These are phyloP conservation scores for Villa cingulata DNA, from an alignment of 2,888 invertebrate genomes.

Conservation along the genomic window DNA sequence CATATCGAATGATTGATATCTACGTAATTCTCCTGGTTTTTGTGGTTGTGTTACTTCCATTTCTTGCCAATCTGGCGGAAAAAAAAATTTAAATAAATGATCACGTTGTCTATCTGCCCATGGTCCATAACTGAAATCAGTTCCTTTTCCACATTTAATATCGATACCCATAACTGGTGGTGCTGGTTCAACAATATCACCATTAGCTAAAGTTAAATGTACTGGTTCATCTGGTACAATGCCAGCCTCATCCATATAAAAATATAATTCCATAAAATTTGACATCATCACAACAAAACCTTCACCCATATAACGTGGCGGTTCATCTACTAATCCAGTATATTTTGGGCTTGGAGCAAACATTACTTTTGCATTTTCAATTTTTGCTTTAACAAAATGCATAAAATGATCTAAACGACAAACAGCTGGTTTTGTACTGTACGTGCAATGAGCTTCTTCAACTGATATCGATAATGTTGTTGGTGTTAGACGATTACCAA, in stretches of 20 bases:
- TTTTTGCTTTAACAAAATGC: conserved; percentile 89
- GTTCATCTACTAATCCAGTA: conserved; percentile 83
- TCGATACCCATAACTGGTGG: conserved; percentile 94
- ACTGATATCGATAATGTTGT: conserved; percentile 83
- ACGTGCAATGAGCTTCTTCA: conserved; percentile 88
- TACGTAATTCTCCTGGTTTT: conserved; percentile 73
- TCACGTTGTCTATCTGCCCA: conserved; percentile 98
- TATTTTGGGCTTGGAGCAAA: conserved; percentile 94
- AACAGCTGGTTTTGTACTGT: conserved; percentile 89
- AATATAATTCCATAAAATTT: conserved; percentile 86
- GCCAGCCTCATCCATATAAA: conserved; percentile 88
- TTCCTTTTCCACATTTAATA: conserved; percentile 85
- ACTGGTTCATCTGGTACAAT: conserved; percentile 85
- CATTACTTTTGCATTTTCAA: conserved; percentile 90
- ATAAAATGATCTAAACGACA: conserved; percentile 87
- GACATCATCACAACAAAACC: conserved; percentile 95
- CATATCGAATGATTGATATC: conserved; percentile 85
- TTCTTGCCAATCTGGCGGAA: conserved; percentile 73
- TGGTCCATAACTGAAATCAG: conserved; percentile 93
- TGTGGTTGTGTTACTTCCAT: conserved; percentile 68
- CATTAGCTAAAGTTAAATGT: conserved; percentile 76
- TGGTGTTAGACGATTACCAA: conserved; percentile 88
- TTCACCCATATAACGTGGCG: conserved; percentile 95
- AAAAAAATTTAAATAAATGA: conserved; percentile 90
- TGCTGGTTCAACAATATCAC: conserved; percentile 83